Evolutionary conservation across 2,797 vertebrate species (phyloP).

Genomic region (Catostomus latipinnis): DNA sequence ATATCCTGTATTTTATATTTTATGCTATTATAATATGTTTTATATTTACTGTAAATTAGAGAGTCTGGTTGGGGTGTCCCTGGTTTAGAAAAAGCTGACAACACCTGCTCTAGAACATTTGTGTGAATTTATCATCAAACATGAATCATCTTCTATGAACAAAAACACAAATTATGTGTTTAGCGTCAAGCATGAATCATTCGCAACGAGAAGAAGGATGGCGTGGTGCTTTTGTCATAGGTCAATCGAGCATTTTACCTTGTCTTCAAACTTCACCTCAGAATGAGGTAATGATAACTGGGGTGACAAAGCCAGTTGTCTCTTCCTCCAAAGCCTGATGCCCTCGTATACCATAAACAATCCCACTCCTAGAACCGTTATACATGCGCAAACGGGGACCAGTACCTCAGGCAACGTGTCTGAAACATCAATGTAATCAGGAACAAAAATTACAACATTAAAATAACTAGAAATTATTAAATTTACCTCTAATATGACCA

Average conservation of each 20-base stretch:
- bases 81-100: neutral
- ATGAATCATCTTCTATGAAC: slow-evolving; percentile 10
- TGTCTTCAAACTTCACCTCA: neutral
- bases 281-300: slow-evolving; percentile 4
- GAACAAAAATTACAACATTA: neutral
- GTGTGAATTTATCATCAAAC: slow-evolving; percentile 5
- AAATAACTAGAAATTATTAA: neutral
- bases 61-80: no score
- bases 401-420: neutral
- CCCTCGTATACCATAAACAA: neutral
- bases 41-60: no score
- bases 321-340: slow-evolving; percentile 34
- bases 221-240: neutral
- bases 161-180: neutral
- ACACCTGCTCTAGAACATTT: neutral
- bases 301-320: neutral
- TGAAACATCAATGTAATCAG: slow-evolving; percentile 16
- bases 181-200: neutral
- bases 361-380: neutral
- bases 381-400: neutral
- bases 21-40: no score
- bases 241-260: slow-evolving; percentile 24
- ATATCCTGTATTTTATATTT: no score
- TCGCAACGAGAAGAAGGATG: neutral
- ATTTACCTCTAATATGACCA: neutral